Base-by-base conservation (phyloP, 2,888 invertebrate genomes). In the Hedychridium roseum region DNA sequence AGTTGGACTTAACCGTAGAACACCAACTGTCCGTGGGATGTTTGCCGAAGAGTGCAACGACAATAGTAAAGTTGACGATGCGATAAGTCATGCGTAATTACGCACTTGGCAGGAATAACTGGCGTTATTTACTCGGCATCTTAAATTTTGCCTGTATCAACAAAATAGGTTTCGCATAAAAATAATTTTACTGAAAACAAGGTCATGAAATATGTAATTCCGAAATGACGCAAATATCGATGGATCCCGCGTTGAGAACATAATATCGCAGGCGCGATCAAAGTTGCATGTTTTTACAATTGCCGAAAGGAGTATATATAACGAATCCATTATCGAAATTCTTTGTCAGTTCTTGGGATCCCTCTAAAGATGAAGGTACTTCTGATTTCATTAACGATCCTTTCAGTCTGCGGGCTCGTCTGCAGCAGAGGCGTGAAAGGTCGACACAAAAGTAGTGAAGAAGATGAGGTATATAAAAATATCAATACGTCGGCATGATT, bases 281-380 rank as follows among this genome's bases (percentile, higher is more conserved):
- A 18, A 7, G 17, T 16, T 3, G 12, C 6, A 18, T 55, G 43
- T 55, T 52, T 46, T 47, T 28, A 44, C 52, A 57, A 47, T 43
- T 57, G 57, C 26, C 15, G 30, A 2, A 15, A 28, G 6, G 44
- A 42, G 47, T 57, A 55, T 57, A 55, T 47, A 57, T 40, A 37
- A 31, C 15, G 6, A 21, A 34, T 17, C 18, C 28, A 14, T 12
- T 6, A 14, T 12, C 20, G 18, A 2, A 20, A 5, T 11, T 7
- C 18, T 12, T 6, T 23, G 16, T 38, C 46, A 47, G 55, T 57
- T 21, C 17, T 9, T 6, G 27, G 18, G 7, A 7, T 4, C 17
- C 31, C 34, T 21, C 11, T 5, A 3, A 46, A 35, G 14, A 57
- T 57, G 55, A 55, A 55, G 39, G 35, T 47, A 23, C 15, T 26